Evolutionary conservation across 2,797 vertebrate genomes (phyloP).

Genomic region (Lepus townsendii): DNA sequence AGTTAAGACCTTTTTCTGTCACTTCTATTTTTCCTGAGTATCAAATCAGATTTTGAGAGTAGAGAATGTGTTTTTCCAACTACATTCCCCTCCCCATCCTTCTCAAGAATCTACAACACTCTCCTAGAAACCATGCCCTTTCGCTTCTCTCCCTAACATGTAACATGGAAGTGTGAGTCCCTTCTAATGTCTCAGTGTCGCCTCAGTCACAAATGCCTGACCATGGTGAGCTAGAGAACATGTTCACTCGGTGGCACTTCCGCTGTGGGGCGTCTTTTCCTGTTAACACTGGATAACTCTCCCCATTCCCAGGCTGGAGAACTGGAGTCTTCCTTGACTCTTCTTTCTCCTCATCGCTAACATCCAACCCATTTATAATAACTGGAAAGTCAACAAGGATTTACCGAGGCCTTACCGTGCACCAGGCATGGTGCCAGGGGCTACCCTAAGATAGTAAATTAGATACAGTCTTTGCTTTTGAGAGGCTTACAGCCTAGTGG

Average conservation of each 20-base stretch:
- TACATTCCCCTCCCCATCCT: background rate
- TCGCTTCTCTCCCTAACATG: background rate
- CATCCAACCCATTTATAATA: background rate
- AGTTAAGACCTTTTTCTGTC: background rate
- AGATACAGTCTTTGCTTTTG: background rate
- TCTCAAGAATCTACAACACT: background rate
- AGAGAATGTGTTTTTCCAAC: background rate
- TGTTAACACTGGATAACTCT: background rate
- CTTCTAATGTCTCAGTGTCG: background rate
- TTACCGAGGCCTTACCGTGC: background rate
- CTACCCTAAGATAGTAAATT: background rate
- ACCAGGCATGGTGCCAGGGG: background rate
- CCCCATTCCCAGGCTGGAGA: background rate
- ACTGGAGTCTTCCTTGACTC: background rate
- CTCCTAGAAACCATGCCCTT: background rate
- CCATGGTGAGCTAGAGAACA: background rate
- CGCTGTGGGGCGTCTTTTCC: background rate
- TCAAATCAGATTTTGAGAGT: background rate
- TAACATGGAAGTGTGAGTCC: background rate
- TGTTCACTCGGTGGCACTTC: background rate
- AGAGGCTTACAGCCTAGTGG: background rate
- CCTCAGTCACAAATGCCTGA: background rate
- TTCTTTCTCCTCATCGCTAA: background rate
- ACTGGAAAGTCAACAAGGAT: background rate
- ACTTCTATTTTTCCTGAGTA: background rate